phyloP scores from a whole-genome alignment of 2,888 invertebrate genomes.

The Folsomia manolachei region DNA sequence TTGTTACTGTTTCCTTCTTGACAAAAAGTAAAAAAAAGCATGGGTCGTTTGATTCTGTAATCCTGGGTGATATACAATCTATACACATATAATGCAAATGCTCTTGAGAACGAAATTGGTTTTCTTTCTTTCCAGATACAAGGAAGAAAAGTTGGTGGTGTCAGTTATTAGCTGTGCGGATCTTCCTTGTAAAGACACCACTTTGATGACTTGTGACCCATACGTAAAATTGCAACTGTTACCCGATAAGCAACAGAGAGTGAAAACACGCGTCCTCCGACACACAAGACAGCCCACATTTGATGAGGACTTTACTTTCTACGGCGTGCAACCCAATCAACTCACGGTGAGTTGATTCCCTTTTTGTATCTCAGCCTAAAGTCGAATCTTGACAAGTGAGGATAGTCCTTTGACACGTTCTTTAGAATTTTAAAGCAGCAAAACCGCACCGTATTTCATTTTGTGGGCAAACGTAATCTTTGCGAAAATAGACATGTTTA shows the following conservation, averaged over 20 bases:
- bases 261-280: constrained; percentile 91
- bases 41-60: too few species aligned
- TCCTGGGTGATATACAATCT: too few species aligned
- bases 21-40: too few species aligned
- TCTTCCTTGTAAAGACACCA: constrained; percentile 75
- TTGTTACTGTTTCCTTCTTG: too few species aligned
- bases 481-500: too few species aligned
- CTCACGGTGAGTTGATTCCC: constrained; percentile 63
- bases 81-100: too few species aligned
- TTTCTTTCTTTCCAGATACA: constrained; percentile 64
- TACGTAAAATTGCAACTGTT: constrained; percentile 96
- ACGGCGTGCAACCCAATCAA: constrained; percentile 83
- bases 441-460: too few species aligned
- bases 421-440: too few species aligned
- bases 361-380: too few species aligned
- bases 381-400: too few species aligned
- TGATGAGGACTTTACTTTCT: constrained; percentile 99
- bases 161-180: constrained; percentile 87
- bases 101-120: not conserved
- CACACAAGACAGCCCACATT: constrained; percentile 95
- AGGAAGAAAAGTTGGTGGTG: constrained; percentile 84
- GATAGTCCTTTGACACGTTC: too few species aligned
- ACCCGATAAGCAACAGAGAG: constrained; percentile 96
- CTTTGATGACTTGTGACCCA: constrained; percentile 82
- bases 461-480: too few species aligned